phyloP scores from a whole-genome alignment of 35 echinoderm and acorn worm genomes.

The Hemicentrotus pulcherrimus region DNA sequence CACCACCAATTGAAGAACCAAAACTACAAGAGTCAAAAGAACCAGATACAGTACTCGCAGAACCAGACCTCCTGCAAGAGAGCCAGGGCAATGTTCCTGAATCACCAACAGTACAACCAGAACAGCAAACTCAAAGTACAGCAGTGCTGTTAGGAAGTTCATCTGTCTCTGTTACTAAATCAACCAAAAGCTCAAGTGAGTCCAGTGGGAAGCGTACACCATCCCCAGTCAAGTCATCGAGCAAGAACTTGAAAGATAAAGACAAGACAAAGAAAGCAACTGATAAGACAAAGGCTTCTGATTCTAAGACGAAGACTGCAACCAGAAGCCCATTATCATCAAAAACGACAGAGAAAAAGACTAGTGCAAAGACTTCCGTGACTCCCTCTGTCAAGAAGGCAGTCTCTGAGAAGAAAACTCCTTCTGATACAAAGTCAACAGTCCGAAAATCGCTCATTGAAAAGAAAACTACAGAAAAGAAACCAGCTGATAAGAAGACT shows the following conservation, averaged over 20 bases:
- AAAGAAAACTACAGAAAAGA: conserved; percentile 57
- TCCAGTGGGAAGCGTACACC: conserved; percentile 5
- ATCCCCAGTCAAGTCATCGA: conserved; percentile 25
- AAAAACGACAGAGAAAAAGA: conserved; percentile 44
- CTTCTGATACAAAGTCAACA: conserved; percentile 40
- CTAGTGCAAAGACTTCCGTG: not conserved
- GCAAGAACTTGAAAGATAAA: conserved; percentile 18
- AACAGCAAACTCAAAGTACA: conserved; percentile 43
- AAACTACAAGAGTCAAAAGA: not conserved
- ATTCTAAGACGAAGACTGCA: not conserved
- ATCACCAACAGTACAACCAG: conserved; percentile 27
- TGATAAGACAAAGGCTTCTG: conserved; percentile 36
- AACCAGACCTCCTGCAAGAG: not conserved
- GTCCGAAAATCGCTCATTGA: conserved; percentile 57
- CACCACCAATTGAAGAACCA: not conserved
- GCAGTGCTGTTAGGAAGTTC: not conserved
- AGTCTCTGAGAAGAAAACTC: conserved; percentile 45
- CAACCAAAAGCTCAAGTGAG: conserved; percentile 33
- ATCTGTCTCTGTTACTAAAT: not conserved
- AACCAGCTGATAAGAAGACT: conserved; percentile 54
- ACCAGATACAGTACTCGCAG: not conserved
- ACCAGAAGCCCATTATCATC: not conserved
- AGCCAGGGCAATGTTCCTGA: not conserved
- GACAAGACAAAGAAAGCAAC: conserved; percentile 46
- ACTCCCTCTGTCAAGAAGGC: conserved; percentile 61